A percentile compares a stretch with the other conserved stretches of the same genome.
Evolutionary conservation across 2,888 invertebrate genomes (phyloP).

Genomic region (Campoplex capitator): DNA sequence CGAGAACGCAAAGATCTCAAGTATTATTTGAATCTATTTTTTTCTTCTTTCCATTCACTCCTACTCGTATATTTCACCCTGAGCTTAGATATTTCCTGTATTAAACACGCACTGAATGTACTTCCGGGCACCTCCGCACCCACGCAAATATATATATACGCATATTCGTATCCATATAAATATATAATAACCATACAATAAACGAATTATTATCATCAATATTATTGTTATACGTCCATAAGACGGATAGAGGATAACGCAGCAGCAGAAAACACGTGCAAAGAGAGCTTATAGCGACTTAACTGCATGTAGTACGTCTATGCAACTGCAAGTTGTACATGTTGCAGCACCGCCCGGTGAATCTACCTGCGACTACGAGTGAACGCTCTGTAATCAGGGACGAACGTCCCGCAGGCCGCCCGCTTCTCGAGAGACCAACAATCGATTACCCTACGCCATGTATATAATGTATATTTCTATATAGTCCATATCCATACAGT

Average conservation of each 20-base stretch:
- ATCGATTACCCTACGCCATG: constrained; percentile 68
- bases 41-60: no score
- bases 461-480: constrained; percentile 48
- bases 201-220: constrained; percentile 43
- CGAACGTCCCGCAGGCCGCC: constrained; percentile 63
- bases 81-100: constrained; percentile 59
- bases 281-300: constrained; percentile 35
- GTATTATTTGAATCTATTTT: constrained; percentile 66
- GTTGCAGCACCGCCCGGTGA: constrained; percentile 58
- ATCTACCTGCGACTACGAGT: constrained; percentile 62
- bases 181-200: constrained; percentile 19
- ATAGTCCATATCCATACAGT: constrained; percentile 34
- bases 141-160: constrained; percentile 29
- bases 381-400: constrained; percentile 68
- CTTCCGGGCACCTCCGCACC: constrained; percentile 52
- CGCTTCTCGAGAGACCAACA: constrained; percentile 64
- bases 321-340: constrained; percentile 48
- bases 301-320: constrained; percentile 31
- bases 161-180: not conserved
- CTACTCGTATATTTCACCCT: constrained; percentile 52
- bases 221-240: constrained; percentile 36
- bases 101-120: constrained; percentile 19
- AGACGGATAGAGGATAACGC: constrained; percentile 48
- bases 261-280: constrained; percentile 56
- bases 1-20: constrained; percentile 62